phyloP scores from a whole-genome alignment of 2,888 invertebrate genomes.

The Andrena bucephala region DNA sequence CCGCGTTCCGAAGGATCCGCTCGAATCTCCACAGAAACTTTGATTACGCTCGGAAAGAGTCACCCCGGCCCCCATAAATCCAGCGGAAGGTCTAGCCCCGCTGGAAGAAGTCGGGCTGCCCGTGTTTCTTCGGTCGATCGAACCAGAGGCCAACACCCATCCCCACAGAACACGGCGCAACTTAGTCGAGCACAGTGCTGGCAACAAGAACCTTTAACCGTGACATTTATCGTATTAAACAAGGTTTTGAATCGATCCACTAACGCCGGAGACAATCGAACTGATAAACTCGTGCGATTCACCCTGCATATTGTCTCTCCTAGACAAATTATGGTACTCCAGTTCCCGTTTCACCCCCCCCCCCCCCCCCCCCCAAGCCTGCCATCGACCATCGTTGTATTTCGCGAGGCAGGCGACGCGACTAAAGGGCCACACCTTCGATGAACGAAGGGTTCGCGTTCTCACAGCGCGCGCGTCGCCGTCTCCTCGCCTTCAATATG shows the following conservation, averaged over 20 bases:
- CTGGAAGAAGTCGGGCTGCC: not conserved
- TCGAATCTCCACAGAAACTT: slow-evolving; percentile 24
- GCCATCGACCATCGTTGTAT: not conserved
- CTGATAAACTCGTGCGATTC: too few species aligned
- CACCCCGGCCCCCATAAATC: slow-evolving; percentile 26
- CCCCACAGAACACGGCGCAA: not conserved
- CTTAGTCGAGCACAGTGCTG: not conserved
- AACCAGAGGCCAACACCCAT: not conserved
- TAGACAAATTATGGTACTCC: too few species aligned
- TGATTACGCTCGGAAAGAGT: slow-evolving; percentile 36
- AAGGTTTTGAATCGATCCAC: too few species aligned
- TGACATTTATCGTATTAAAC: not conserved
- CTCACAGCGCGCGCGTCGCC: not conserved
- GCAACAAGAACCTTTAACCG: not conserved
- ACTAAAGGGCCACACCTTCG: slow-evolving; percentile 26
- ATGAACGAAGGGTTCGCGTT: slow-evolving; percentile 6
- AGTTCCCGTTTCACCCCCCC: too few species aligned
- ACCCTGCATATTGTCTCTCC: too few species aligned
- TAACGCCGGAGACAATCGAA: too few species aligned
- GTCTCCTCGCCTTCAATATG: slow-evolving; percentile 46
- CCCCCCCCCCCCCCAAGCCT: too few species aligned
- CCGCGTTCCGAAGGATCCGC: slow-evolving; percentile 24
- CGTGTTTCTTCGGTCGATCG: slow-evolving; percentile 2
- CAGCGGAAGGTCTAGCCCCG: not conserved
- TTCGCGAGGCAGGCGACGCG: not conserved